Evolutionary conservation across 1,140 invertebrate species (phyloP).

Genomic region (Cyphomyrmex costatus): DNA sequence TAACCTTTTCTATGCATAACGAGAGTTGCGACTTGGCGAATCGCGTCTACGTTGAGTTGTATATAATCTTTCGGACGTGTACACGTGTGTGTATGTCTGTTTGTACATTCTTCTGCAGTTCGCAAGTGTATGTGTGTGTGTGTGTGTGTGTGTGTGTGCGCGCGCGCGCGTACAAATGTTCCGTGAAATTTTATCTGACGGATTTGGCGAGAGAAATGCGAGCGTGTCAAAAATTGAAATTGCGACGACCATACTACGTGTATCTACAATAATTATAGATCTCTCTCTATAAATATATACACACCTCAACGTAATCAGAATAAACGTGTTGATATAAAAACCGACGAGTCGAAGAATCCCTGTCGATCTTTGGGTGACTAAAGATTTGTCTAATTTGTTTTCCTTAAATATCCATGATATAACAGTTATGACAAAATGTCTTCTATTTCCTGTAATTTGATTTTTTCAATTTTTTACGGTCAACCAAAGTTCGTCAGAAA

Average conservation of each 20-base stretch:
- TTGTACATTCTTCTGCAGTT: conserved; percentile 51
- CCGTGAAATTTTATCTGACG: conserved; percentile 31
- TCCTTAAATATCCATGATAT: not conserved
- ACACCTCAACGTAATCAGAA: conserved; percentile 83
- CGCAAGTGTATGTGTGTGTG: not conserved
- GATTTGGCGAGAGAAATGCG: conserved; percentile 39
- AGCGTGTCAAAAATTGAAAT: conserved; percentile 65
- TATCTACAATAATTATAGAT: conserved; percentile 83
- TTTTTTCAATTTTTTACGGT: not conserved
- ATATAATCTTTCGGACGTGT: conserved; percentile 34
- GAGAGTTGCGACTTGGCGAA: not conserved
- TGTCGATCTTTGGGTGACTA: conserved; percentile 28
- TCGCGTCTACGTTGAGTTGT: conserved; percentile 23
- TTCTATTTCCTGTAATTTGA: not conserved
- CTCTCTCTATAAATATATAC: conserved; percentile 79
- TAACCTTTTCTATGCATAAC: not conserved
- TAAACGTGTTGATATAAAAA: conserved; percentile 85
- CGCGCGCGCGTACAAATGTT: not conserved
- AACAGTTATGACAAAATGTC: not conserved
- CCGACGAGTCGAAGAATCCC: not conserved
- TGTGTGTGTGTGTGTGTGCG: not conserved
- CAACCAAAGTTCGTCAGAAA: conserved; percentile 9
- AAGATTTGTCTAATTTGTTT: not conserved
- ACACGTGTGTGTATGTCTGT: conserved; percentile 30
- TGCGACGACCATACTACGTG: conserved; percentile 83